Percentiles rank a stretch among this genome's conserved stretches.
These are phyloP conservation scores for Diachasmimorpha longicaudata DNA, from an alignment of 1,140 invertebrate genomes.

Conservation along the genomic window DNA sequence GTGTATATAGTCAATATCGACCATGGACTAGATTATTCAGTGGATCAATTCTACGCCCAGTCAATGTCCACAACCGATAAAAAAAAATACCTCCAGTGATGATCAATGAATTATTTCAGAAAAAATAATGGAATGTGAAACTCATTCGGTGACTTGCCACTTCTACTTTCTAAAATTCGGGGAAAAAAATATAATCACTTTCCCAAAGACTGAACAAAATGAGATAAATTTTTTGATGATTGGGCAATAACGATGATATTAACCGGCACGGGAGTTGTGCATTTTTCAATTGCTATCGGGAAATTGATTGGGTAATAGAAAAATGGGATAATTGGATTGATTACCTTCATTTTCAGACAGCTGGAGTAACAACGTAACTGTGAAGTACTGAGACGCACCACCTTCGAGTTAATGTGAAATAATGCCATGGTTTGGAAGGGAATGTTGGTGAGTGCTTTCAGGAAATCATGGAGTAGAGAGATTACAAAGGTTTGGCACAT, in stretches of 20 bases:
- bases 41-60: not conserved
- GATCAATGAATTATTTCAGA: not conserved
- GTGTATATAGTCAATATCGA: not conserved
- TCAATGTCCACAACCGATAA: not conserved
- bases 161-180: not conserved
- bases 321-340: constrained; percentile 7
- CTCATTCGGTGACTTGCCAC: too few relatives aligned
- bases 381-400: constrained; percentile 43
- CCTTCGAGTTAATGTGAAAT: constrained; percentile 49
- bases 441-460: not conserved
- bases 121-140: not conserved
- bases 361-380: constrained; percentile 46
- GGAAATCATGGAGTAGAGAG: not conserved
- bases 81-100: not conserved
- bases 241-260: not conserved
- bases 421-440: constrained; percentile 54
- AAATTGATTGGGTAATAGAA: too few relatives aligned
- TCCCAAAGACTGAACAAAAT: not conserved
- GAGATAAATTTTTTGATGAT: too few relatives aligned
- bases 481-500: not conserved
- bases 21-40: not conserved
- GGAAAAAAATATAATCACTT: not conserved
- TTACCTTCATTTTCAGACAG: constrained; percentile 56
- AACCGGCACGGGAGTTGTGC: not conserved
- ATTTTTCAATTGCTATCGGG: too few relatives aligned